These are phyloP conservation scores for Venusia cambrica DNA, from an alignment of 2,888 invertebrate genomes.

Conservation along the genomic window DNA sequence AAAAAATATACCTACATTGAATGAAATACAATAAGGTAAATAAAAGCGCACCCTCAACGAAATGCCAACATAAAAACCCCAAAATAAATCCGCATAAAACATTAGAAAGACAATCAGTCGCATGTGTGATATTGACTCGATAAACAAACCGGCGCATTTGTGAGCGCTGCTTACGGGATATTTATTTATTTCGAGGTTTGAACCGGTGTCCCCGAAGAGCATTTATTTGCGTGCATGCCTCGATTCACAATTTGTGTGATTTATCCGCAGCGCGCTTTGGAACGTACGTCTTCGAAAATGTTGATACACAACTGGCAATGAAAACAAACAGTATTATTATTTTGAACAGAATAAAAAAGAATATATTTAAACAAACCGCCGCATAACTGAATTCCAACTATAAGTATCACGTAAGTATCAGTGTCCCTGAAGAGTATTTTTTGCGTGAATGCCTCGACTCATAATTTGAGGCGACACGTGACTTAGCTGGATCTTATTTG, in stretches of 20 bases:
- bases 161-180: constrained; percentile 45
- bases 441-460: no score
- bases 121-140: constrained; percentile 44
- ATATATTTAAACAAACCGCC: no score
- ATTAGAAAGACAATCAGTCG: constrained; percentile 27
- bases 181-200: constrained; percentile 68
- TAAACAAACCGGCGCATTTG: constrained; percentile 53
- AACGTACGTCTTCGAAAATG: constrained; percentile 21
- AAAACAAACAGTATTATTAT: no score
- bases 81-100: constrained; percentile 24
- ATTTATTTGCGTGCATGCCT: constrained; percentile 68
- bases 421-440: no score
- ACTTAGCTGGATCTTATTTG: no score
- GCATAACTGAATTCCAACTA: no score
- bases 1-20: no score
- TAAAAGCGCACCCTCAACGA: constrained; percentile 12
- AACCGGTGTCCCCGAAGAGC: constrained; percentile 64
- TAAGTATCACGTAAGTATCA: no score
- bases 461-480: no score
- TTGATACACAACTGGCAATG: constrained; percentile 28
- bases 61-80: constrained; percentile 10
- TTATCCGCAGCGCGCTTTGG: constrained; percentile 38
- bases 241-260: constrained; percentile 57
- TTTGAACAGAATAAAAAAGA: no score
- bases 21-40: neutral